These are phyloP conservation scores for Lasioglossum leucozonium DNA, from an alignment of 2,888 invertebrate genomes.

Conservation along the genomic window DNA sequence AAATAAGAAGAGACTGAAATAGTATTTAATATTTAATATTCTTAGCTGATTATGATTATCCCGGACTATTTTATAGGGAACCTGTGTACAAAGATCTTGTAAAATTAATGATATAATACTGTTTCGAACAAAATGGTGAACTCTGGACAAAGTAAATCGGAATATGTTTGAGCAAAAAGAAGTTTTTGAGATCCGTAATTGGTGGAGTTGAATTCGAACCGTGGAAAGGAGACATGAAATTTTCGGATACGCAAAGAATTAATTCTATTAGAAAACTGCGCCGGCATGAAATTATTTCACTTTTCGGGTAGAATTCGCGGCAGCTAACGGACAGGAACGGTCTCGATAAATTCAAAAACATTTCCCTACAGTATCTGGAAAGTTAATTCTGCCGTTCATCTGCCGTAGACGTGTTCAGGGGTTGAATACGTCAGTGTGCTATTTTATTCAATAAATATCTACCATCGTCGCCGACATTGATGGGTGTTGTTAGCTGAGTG, in stretches of 20 bases:
- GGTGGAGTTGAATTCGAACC: neutral
- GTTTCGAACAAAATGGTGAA: neutral
- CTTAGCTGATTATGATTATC: neutral
- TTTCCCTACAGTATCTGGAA: slow-evolving; percentile 5
- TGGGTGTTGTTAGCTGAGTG: slow-evolving; percentile 45
- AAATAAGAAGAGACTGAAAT: neutral
- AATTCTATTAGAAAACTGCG: neutral
- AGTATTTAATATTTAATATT: neutral
- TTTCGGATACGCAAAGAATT: slow-evolving; percentile 1
- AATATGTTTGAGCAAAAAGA: neutral
- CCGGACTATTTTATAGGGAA: neutral
- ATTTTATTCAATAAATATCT: slow-evolving; percentile 61
- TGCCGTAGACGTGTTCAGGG: slow-evolving; percentile 21
- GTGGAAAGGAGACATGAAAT: neutral
- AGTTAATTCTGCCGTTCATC: slow-evolving; percentile 35
- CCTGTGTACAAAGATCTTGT: neutral
- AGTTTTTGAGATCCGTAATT: neutral
- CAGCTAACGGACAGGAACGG: neutral
- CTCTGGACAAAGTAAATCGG: neutral
- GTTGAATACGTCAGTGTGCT: slow-evolving; percentile 38
- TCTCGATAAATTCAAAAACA: slow-evolving; percentile 9
- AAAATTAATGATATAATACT: neutral
- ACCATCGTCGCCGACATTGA: slow-evolving; percentile 45
- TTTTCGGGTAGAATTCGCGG: neutral
- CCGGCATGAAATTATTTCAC: neutral